A percentile compares a stretch with the other conserved stretches of the same genome.
Evolutionary conservation across 2,888 invertebrate species (phyloP).

Genomic region (Plagiodera versicolora): DNA sequence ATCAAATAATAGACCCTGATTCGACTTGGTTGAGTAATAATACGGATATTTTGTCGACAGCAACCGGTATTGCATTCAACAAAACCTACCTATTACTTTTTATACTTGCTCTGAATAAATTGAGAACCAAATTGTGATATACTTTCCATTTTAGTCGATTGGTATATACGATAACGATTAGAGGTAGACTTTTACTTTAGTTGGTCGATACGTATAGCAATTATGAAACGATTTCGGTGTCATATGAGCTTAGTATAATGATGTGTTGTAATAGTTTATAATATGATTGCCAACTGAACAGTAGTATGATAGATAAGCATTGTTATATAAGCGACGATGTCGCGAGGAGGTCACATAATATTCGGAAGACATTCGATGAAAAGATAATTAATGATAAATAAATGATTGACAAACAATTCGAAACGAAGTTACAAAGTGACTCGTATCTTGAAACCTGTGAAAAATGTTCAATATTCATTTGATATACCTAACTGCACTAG

Average conservation of each 20-base stretch:
- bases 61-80: not conserved
- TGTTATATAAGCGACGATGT: not conserved
- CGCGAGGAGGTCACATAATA: too few species aligned
- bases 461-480: too few species aligned
- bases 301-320: not conserved
- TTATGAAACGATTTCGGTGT: constrained; percentile 15
- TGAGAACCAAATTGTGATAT: constrained; percentile 21
- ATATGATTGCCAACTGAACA: constrained; percentile 4
- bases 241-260: constrained; percentile 10
- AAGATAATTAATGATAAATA: too few species aligned
- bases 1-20: too few species aligned
- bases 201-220: constrained; percentile 5
- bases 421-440: too few species aligned
- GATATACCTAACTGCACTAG: too few species aligned
- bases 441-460: too few species aligned
- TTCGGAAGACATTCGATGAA: too few species aligned
- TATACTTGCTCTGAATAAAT: constrained; percentile 26
- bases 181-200: constrained; percentile 14
- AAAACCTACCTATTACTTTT: constrained; percentile 2
- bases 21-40: not conserved
- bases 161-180: constrained; percentile 7
- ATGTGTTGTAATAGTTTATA: constrained; percentile 3
- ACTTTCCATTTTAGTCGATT: constrained; percentile 27
- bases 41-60: not conserved
- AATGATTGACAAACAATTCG: too few species aligned